Conservation (phyloP, 2,113 vertebrate genomes). For the Ptyas mucosa region DNA sequence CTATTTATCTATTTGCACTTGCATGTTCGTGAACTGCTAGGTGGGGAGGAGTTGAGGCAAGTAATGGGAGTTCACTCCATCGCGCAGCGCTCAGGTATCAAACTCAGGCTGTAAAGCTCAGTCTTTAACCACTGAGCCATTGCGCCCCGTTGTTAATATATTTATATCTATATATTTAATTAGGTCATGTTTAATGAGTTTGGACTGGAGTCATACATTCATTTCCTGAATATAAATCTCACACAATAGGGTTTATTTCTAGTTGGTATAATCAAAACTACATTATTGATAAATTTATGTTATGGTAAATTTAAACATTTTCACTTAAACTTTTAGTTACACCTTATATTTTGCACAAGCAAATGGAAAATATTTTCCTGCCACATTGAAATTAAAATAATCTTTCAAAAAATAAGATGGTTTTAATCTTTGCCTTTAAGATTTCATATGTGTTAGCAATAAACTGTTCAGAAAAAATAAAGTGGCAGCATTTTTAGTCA, state of each 20-base stretch:
- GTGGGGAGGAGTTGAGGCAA: neutral
- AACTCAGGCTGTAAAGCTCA: neutral
- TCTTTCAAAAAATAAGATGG: slow-evolving; percentile 26
- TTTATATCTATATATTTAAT: neutral
- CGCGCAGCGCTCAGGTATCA: neutral
- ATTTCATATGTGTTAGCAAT: slow-evolving; percentile 25
- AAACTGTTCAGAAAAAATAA: slow-evolving; percentile 36
- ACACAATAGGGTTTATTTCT: neutral
- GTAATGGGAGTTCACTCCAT: neutral
- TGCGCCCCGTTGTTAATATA: neutral
- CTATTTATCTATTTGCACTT: neutral
- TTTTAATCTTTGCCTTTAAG: slow-evolving; percentile 38
- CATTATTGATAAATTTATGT: neutral
- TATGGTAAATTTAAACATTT: neutral
- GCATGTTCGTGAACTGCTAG: neutral
- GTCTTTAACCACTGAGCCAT: neutral
- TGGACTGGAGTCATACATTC: neutral
- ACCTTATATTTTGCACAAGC: slow-evolving; percentile 33
- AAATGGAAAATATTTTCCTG: slow-evolving; percentile 45
- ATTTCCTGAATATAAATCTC: neutral
- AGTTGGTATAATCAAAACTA: neutral
- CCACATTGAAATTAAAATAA: slow-evolving; percentile 19
- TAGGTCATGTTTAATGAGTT: neutral
- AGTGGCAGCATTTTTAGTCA: slow-evolving; percentile 24
- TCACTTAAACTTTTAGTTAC: neutral